phyloP scores from a whole-genome alignment of 92 coral and sea anemone species.

The Bergia sp. region DNA sequence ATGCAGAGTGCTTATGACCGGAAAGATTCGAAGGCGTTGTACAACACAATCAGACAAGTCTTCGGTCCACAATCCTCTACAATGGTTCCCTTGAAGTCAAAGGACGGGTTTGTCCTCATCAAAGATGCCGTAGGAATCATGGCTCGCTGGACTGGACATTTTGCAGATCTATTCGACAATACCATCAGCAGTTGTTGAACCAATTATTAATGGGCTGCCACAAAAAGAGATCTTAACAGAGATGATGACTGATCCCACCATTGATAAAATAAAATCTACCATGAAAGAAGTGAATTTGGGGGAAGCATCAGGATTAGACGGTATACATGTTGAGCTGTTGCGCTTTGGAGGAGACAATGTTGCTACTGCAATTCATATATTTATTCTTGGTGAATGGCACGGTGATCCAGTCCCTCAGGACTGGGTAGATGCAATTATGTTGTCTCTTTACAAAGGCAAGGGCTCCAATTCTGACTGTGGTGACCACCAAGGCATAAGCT shows the following conservation, averaged over 20 bases:
- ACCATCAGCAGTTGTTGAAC: constrained; percentile 37
- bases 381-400: constrained; percentile 10
- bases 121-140: constrained; percentile 8
- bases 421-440: constrained; percentile 19
- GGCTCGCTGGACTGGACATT: constrained; percentile 22
- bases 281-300: constrained; percentile 32
- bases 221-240: constrained; percentile 13
- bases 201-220: constrained; percentile 8
- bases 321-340: constrained; percentile 4
- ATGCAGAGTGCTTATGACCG: constrained; percentile 18
- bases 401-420: constrained; percentile 21
- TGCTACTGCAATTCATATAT: not conserved
- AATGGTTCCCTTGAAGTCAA: constrained; percentile 9
- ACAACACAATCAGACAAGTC: constrained; percentile 13
- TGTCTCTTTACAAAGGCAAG: constrained; percentile 22
- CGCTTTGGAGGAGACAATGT: constrained; percentile 22
- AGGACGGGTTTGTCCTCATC: constrained; percentile 15
- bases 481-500: constrained; percentile 35
- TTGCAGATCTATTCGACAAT: constrained; percentile 34
- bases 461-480: constrained; percentile 19
- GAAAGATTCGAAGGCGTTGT: not conserved
- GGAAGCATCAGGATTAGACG: constrained; percentile 44
- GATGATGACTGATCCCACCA: constrained; percentile 26
- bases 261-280: constrained; percentile 7
- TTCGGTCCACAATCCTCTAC: constrained; percentile 22